Evolutionary conservation across 2,113 vertebrate species (phyloP), one percentile per base, ranked within the genome.

Genomic region (Vulpes vulpes): DNA sequence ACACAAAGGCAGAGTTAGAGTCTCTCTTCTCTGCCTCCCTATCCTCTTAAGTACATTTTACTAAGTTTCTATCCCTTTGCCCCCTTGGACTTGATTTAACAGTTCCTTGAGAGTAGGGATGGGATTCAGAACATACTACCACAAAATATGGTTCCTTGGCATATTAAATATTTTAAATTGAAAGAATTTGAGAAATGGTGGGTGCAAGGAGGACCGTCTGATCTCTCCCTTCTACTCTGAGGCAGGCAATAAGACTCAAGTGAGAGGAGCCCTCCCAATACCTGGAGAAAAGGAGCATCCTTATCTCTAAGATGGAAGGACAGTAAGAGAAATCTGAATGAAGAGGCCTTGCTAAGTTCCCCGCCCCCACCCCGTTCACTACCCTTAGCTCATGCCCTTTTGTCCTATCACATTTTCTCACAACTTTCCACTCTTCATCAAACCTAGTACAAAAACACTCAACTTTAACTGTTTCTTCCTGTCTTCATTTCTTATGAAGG

Each of bases 401-500:
- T 67, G 51, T 94, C 73, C 92, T 43, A 11, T 67, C 10, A 57
- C 4, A 43, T 59, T 78, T 76, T 49, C 60, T 60, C 35, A 86
- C 8, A 32, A 57, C 71, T 87, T 67, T 79, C 60, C 19, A 59
- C 51, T 35, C 71, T 87, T 94, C 25, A 10, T 86, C 57, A 86
- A 57, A 94, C 60, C 51, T 43, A 27, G 27, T 79, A 57, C 55
- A 30, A 79, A 94, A 94, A 23, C 64, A 43, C 17, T 79, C 53
- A 87, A 64, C 6, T 87, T 79, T 79, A 94, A 94, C 74, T 60
- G 22, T 49, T 87, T 67, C 73, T 80, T 69, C 62, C 51, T 84
- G 83, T 87, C 60, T 87, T 79, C 27, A 59, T 79, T 94, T 94
- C 49, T 79, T 87, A 43, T 69, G 51, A 94, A 87, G 62, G 73